Conservation (phyloP, 2,888 invertebrate genomes). For the Maniola hyperantus region DNA sequence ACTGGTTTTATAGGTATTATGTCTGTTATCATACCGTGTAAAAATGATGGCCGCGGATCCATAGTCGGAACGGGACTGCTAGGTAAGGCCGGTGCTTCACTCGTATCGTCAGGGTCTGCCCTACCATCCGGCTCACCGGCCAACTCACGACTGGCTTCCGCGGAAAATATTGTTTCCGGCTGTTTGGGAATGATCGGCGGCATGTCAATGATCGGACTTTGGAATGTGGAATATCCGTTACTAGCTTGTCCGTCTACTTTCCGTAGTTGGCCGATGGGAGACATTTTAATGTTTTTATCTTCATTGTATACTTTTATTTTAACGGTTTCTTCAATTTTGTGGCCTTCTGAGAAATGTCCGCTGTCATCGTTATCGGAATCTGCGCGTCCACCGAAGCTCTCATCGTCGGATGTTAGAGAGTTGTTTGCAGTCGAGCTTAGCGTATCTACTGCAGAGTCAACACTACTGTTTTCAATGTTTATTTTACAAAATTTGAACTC, state of each 20-base stretch:
- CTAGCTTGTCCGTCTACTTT: conserved; percentile 74
- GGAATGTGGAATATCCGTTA: conserved; percentile 76
- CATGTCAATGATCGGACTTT: conserved; percentile 76
- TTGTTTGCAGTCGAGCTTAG: conserved; percentile 82
- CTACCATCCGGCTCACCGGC: conserved; percentile 94
- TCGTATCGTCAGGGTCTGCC: conserved; percentile 89
- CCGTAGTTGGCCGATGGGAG: conserved; percentile 70
- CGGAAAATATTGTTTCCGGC: conserved; percentile 70
- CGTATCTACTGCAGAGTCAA: conserved; percentile 81
- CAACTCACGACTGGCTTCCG: conserved; percentile 87
- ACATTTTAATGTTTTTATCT: conserved; percentile 73
- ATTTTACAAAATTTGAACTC: conserved; percentile 81
- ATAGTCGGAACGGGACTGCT: conserved; percentile 85
- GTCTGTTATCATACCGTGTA: conserved; percentile 85
- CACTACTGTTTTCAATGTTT: conserved; percentile 75
- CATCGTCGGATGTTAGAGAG: conserved; percentile 77
- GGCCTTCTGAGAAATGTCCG: conserved; percentile 75
- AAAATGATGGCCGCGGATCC: conserved; percentile 85
- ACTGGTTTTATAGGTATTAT: conserved; percentile 82
- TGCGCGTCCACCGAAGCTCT: conserved; percentile 78
- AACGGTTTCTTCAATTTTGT: conserved; percentile 77
- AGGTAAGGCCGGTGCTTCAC: conserved; percentile 87
- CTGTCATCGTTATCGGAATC: conserved; percentile 84
- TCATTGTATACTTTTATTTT: conserved; percentile 79
- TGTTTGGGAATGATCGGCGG: conserved; percentile 74